Percentiles rank a stretch among this genome's conserved stretches.
Conservation (phyloP, 2,797 vertebrate genomes). For the Enteromius argenteus region DNA sequence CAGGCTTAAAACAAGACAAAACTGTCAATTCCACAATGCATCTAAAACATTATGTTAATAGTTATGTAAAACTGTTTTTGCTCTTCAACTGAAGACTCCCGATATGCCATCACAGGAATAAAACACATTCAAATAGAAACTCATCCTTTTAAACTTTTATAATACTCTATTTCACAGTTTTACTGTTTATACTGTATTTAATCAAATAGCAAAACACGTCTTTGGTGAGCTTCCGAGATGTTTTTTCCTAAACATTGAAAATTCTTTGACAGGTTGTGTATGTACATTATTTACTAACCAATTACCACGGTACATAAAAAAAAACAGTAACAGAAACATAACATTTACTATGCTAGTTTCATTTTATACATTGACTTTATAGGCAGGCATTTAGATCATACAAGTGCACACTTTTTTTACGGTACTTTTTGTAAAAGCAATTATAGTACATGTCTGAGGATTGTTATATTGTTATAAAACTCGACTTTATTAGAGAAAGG, state of each 20-base stretch:
- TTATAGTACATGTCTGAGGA: background rate
- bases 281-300: background rate
- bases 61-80: background rate
- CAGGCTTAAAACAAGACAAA: constrained; percentile 69
- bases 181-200: background rate
- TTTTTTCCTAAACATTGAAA: background rate
- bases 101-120: background rate
- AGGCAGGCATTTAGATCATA: too few relatives aligned
- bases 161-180: background rate
- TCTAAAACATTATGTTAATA: background rate
- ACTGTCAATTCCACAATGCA: background rate
- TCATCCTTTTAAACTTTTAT: background rate
- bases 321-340: background rate
- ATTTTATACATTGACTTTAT: background rate
- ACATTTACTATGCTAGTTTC: background rate
- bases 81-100: background rate
- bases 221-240: background rate
- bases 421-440: background rate
- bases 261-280: background rate
- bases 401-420: too few relatives aligned
- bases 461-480: background rate
- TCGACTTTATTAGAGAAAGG: background rate
- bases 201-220: background rate
- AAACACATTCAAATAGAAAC: background rate
- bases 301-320: background rate